These are phyloP conservation scores for Triops cancriformis DNA, from an alignment of 1,140 invertebrate species.

Conservation along the genomic window DNA sequence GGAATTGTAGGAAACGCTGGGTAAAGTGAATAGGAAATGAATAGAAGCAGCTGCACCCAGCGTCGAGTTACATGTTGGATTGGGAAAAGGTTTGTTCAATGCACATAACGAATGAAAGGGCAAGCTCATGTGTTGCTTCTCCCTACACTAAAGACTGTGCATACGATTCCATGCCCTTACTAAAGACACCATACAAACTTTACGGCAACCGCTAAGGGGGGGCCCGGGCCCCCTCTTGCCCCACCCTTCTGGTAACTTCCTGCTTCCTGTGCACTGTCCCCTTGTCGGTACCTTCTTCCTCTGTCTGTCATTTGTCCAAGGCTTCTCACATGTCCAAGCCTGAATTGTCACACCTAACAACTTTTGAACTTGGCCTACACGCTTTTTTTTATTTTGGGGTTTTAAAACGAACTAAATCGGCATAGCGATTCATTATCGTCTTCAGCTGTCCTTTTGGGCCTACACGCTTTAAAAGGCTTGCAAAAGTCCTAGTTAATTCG, in stretches of 20 bases:
- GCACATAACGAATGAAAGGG: not conserved
- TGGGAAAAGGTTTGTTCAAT: not conserved
- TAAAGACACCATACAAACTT: not conserved
- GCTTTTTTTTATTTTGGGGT: no score
- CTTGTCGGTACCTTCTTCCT: not conserved
- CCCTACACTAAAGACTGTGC: not conserved
- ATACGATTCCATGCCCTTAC: not conserved
- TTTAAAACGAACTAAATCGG: no score
- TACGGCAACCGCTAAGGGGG: not conserved
- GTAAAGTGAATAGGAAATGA: not conserved
- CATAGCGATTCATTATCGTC: no score
- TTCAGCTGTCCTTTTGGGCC: no score
- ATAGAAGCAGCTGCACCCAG: not conserved
- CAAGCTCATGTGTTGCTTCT: not conserved
- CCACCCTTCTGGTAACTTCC: not conserved
- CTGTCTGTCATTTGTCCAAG: not conserved
- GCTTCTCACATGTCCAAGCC: not conserved
- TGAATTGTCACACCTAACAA: not conserved
- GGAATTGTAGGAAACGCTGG: not conserved
- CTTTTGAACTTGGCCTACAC: not conserved
- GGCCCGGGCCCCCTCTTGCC: not conserved
- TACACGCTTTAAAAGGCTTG: not conserved
- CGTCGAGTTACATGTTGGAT: constrained; percentile 1
- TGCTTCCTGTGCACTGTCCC: not conserved
- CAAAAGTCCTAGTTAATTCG: not conserved